Conservation (phyloP, 2,888 invertebrate genomes). For the Micoletzkya japonica region DNA sequence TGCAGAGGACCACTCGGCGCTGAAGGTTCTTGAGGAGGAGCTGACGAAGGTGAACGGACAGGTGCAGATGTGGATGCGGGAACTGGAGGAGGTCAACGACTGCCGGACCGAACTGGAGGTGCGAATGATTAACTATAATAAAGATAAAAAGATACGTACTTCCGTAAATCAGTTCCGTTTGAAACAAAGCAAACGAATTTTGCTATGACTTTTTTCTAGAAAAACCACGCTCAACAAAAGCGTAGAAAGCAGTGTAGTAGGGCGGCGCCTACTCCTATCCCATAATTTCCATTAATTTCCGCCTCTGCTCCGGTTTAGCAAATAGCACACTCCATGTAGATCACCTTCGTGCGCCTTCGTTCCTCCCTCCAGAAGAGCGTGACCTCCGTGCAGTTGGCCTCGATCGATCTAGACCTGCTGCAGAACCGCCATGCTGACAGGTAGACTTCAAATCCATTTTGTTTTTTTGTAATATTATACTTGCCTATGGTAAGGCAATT, state of each 20-base stretch:
- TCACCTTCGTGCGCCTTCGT: constrained; percentile 53
- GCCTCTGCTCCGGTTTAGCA: neutral
- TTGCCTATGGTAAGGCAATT: too few species aligned
- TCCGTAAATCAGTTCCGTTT: neutral
- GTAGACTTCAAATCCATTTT: too few species aligned
- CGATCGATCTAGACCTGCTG: constrained; percentile 57
- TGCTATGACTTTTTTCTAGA: neutral
- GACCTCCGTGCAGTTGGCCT: constrained; percentile 57
- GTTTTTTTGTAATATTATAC: too few species aligned
- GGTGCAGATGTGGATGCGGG: constrained; percentile 56
- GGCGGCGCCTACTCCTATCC: constrained; percentile 7
- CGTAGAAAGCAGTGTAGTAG: constrained; percentile 1
- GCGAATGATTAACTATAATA: neutral
- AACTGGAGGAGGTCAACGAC: constrained; percentile 58
- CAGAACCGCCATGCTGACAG: constrained; percentile 50
- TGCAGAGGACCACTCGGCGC: constrained; percentile 12
- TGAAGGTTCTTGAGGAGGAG: constrained; percentile 22
- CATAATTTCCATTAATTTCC: constrained; percentile 3
- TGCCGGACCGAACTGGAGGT: constrained; percentile 55
- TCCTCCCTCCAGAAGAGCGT: constrained; percentile 55
- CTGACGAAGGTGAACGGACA: constrained; percentile 34
- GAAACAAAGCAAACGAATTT: neutral
- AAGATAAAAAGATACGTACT: neutral
- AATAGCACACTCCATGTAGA: constrained; percentile 35
- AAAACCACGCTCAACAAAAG: neutral